Base-by-base conservation (phyloP, 2,888 invertebrate genomes). In the Habrosyne pyritoides region DNA sequence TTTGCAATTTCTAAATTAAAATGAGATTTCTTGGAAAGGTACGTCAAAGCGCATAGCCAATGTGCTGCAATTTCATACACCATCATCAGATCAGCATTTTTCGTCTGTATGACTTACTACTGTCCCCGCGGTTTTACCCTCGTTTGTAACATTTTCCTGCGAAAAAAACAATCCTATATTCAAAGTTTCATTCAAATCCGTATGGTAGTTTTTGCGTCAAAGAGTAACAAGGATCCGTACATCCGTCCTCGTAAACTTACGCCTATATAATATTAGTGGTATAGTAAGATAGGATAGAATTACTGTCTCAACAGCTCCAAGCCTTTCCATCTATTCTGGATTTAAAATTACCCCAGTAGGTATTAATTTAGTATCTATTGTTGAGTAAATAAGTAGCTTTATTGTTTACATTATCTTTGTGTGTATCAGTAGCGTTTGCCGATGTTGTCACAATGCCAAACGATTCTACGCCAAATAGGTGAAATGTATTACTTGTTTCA, bases 391-490 rank as follows among this genome's bases (percentile, higher is more conserved):
- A 48, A 26, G 18, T 7, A 18, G 26, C 26, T 26, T 8, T 18
- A 26, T 49, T 26, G 26, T 26, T 26, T 18, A 28, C 26, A 26
- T 26, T 26, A 18, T 26, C 49, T 49, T 26, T 49, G n/a, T 33
- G 4, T 33, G 33, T 33, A 33, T 33, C 14, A 26, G 21, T 22
- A 12, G 26, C 14, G 24, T 14, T 48, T 26, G 0, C 26, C 12
- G 24, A 12, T 49, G 18, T 49, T 26, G 49, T 26, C 26, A 14
- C 26, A 2, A 8, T 49, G 49, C 49, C 49, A 49, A 49, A 10
- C 8, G 49, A 26, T 18, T 26, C 24, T 49, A 49, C 26, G 49
- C 49, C 49, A 49, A 49, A 49, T 49, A 49, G 49, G 26, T 49
- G 49, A 28, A 26, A 14, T 28, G 6, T 47, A 47, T 21, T 49